Evolutionary conservation across 2,113 vertebrate genomes (phyloP), one percentile per base, ranked within the genome.

Genomic region (Maccullochella peelii): DNA sequence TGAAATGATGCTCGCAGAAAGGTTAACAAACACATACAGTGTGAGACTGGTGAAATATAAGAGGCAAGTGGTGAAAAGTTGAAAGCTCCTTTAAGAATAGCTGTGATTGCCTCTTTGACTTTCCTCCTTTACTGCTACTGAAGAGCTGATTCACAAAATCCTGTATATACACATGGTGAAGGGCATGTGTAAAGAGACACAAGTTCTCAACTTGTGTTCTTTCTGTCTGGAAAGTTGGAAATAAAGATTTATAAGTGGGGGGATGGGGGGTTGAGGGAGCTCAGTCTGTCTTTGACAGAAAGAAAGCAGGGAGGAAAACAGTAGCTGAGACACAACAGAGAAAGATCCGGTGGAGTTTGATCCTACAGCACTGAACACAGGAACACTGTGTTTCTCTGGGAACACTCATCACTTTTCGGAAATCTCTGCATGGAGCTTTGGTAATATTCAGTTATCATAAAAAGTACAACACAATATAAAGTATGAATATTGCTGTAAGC

Each of bases 221-320:
- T 18, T 73, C 33, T 55, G 59, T 57, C 50, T 33, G 66, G 27
- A 73, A 87, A 73, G 27, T 58, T 74, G 25, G 50, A 67, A n/a
- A n/a, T n/a, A n/a, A n/a, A n/a, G n/a, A n/a, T n/a, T n/a, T n/a
- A n/a, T n/a, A n/a, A n/a, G n/a, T n/a, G n/a, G n/a, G n/a, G n/a
- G n/a, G n/a, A n/a, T n/a, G n/a, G n/a, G n/a, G n/a, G n/a, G n/a
- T n/a, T n/a, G n/a, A n/a, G n/a, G n/a, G n/a, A n/a, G n/a, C n/a
- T n/a, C n/a, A n/a, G n/a, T n/a, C n/a, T 66, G 21, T 79, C 57
- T 85, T 83, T n/a, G 61, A 76, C 40, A 50, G 59, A 23, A 54
- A 73, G 62, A 38, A 54, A 85, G 73, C 63, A 65, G 70, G 59
- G 8, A 83, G 30, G 63, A 71, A 82, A 72, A 76, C 36, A 33